Base-by-base conservation (phyloP, 2,888 invertebrate genomes). In the Miltochrista miniata region DNA sequence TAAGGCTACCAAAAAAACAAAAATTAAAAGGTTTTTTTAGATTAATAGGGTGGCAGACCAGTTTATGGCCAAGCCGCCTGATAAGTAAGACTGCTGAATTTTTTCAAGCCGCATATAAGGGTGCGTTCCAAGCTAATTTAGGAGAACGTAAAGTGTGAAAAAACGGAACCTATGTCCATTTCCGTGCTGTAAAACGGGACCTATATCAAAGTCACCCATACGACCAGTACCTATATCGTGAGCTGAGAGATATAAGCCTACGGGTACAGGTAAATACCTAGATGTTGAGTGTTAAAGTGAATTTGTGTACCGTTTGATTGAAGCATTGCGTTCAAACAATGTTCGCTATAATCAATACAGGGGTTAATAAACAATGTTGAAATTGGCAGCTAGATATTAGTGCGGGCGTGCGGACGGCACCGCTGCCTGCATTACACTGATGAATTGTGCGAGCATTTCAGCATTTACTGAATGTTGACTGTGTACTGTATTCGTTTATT, bases 291-390 rank as follows among this genome's bases (percentile, higher is more conserved):
- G 60, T 64, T 61, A 51, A 35, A 38, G 34, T 47, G 40, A 42
- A 54, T 33, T 42, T n/a, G 33, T 13, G 10, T 46, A 51, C 54
- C 63, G 51, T 46, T 51, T 58, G 59, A 56, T 64, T 59, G 48
- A 50, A 47, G 47, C 56, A 40, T 12, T 35, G 35, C 15, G 30
- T 33, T 35, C 53, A 56, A 66, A 63, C 56, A 59, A 31, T 56
- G 54, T 43, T 30, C 35, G 34, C 45, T 48, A 38, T 60, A 45
- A 58, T 58, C 56, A 52, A 60, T 53, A 49, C 56, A 34, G 53
- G 44, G 48, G 29, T 58, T 63, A 56, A 66, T 66, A 63, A 63
- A 66, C 66, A 66, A 52, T 63, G 63, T 59, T 52, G 51, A 45
- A 63, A 63, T 58, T 59, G 61, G 52, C 39, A 54, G 53, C 55